Evolutionary conservation across 53 echinoderm and acorn worm genomes (phyloP).

Genomic region (Apostichopus leukothele): DNA sequence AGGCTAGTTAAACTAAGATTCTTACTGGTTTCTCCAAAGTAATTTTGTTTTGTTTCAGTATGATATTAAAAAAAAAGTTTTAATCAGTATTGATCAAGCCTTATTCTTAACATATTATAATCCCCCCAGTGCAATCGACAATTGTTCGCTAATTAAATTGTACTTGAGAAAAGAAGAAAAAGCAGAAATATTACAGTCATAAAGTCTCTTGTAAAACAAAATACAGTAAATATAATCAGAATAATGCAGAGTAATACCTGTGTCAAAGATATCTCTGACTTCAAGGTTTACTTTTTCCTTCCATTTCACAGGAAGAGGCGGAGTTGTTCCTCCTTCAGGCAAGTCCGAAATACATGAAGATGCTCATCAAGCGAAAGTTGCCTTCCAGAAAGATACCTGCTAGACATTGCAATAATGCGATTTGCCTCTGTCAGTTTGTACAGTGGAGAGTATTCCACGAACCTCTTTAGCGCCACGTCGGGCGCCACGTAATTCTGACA

Average conservation of each 20-base stretch:
- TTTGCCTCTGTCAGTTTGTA: constrained; percentile 94
- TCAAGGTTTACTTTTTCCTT: neutral
- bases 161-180: too few relatives aligned
- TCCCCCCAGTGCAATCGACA: too few relatives aligned
- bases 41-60: too few relatives aligned
- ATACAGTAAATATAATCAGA: neutral
- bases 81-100: too few relatives aligned
- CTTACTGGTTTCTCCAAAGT: too few relatives aligned
- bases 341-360: constrained; percentile 72
- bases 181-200: neutral
- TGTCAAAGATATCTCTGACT: neutral
- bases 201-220: neutral
- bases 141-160: too few relatives aligned
- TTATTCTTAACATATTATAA: too few relatives aligned
- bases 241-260: neutral
- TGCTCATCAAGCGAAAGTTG: constrained; percentile 70
- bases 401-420: constrained; percentile 70
- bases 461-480: constrained; percentile 52
- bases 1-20: too few relatives aligned
- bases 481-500: too few relatives aligned
- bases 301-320: constrained; percentile 75
- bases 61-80: too few relatives aligned
- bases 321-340: constrained; percentile 87
- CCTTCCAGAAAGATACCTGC: constrained; percentile 53
- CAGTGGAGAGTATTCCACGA: constrained; percentile 78